Evolutionary conservation across 2,888 invertebrate genomes (phyloP), one percentile per base, ranked within the genome.

Genomic region (Choristoneura rosaceana): DNA sequence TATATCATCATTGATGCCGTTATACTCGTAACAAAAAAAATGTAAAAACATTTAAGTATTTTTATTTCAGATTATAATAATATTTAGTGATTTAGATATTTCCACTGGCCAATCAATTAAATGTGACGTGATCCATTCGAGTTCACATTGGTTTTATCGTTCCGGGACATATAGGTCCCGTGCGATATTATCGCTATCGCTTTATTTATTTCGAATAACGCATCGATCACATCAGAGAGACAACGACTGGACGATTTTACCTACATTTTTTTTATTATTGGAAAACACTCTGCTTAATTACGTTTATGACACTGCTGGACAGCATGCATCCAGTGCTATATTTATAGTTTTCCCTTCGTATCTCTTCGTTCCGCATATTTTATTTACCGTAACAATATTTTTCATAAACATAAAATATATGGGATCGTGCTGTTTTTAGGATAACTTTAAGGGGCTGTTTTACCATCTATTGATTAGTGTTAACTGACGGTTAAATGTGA

Each of bases 131-230:
- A 73, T 73, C 71, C 50, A 59, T 73, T 60, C 43, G 55, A 60
- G 62, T 68, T 63, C 69, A 43, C 34, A 50, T 9, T 43, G 33
- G 68, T 69, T 55, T 66, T 64, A 71, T 73, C 73, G 69, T 45
- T 62, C 43, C 58, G 63, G 59, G 64, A 33, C 71, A 55, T 50
- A 69, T 73, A 41, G 68, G 68, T 69, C 60, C 68, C 73, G 68
- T 41, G 73, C 59, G 68, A 73, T 73, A 60, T 52, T 73, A 73
- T 64, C 73, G 59, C 50, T 34, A 63, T 68, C 41, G 60, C 63
- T 69, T 69, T 69, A 69, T 69, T 73, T 73, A 73, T 69, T 68
- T 69, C 69, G 73, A 73, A 73, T 60, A 73, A 64, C 67, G 58
- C 63, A 73, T 73, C 60, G 73, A 69, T 69, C 52, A 69, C 59